phyloP scores from a whole-genome alignment of 2,797 vertebrate species.

The Poliocrania exsul region DNA sequence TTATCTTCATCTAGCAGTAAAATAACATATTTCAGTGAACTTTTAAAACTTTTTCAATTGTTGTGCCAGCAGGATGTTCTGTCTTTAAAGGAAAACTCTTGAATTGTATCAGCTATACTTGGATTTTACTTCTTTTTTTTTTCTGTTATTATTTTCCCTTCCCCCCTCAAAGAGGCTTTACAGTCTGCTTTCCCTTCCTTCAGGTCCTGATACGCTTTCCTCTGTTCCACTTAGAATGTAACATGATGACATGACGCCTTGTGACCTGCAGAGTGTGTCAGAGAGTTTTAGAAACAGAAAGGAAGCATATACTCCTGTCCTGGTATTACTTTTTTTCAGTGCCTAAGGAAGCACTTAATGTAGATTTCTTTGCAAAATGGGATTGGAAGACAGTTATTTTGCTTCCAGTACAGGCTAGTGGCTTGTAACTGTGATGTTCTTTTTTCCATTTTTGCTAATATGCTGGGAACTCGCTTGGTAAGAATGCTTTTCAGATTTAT shows the following conservation, averaged over 20 bases:
- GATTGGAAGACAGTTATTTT: not conserved
- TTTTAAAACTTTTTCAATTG: not conserved
- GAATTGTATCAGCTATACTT: not conserved
- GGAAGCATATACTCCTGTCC: not conserved
- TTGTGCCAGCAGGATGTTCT: not conserved
- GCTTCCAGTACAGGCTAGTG: not conserved
- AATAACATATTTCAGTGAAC: not conserved
- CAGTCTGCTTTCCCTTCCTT: not conserved
- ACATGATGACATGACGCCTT: not conserved
- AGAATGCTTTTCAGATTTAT: not conserved
- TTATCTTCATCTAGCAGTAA: not conserved
- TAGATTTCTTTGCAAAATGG: not conserved
- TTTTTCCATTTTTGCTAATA: not conserved
- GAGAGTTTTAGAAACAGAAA: constrained; percentile 55
- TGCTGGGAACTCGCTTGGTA: not conserved
- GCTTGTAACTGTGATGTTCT: not conserved
- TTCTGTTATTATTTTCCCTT: not conserved
- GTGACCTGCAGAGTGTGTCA: constrained; percentile 67
- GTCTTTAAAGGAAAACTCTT: not conserved
- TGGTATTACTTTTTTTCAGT: not conserved
- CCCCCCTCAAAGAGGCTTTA: not conserved
- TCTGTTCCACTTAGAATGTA: not conserved
- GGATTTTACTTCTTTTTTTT: not conserved
- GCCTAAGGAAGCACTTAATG: not conserved
- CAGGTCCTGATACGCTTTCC: not conserved